Evolutionary conservation across 2,888 invertebrate species (phyloP), one percentile per base, ranked within the genome.

Genomic region (Scaptomyza polygonia): DNA sequence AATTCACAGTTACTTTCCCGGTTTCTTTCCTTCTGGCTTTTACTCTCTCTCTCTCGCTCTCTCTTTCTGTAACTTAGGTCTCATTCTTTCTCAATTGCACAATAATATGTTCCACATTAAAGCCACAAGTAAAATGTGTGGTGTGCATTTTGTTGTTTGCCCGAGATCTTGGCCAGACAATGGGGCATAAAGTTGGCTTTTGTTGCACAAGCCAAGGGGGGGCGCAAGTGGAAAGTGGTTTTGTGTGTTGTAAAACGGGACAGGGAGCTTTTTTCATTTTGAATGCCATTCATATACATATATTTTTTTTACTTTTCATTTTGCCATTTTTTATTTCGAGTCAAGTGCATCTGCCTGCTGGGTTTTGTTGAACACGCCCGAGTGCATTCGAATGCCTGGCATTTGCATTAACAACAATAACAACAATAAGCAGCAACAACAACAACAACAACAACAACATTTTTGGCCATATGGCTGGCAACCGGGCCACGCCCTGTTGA

Each of bases 341-440:
- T 83, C 71, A 85, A 83, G 82, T 83, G 82, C 85, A 85, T 76
- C 67, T 66, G 52, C 21, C 36, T 43, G 30, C 18, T 14, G 43
- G 43, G 55, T 29, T 49, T 47, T 69, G 59, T 58, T 71, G 83
- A 53, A 61, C 48, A 80, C 65, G 84, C 78, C 55, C 74, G 78
- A 77, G 58, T 77, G 84, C 84, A 88, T 85, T 54, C 77, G 79
- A 85, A 85, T 85, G 81, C 73, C 65, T 55, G 71, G 76, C 74
- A 78, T 67, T 73, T 73, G 80, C 77, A 58, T 36, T 67, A 59
- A 51, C 71, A 64, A 71, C 57, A 71, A 71, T 67, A 77, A 64
- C 62, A 73, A 67, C 67, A 79, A 71, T 56, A 34, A 47, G 52
- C 39, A 44, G 8, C 58, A 65, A 36, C 36, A 57, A 36, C 29